Evolutionary conservation across 2,888 invertebrate species (phyloP).

Genomic region (Pseudeuparius sepicola): DNA sequence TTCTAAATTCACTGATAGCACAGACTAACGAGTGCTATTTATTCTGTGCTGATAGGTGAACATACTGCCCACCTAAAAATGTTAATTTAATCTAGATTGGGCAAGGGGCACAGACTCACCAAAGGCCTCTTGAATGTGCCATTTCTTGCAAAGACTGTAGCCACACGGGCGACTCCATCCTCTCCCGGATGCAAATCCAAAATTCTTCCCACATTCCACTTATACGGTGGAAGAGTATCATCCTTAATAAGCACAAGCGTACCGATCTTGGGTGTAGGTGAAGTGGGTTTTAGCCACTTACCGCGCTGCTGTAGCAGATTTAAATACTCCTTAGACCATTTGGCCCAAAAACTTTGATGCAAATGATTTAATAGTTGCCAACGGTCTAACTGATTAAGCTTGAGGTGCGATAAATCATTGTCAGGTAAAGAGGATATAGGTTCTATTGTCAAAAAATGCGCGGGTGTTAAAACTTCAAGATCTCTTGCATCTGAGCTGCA

Average conservation of each 20-base stretch:
- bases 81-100: too few species aligned
- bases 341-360: neutral
- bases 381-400: neutral
- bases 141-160: neutral
- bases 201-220: constrained; percentile 1
- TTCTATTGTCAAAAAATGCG: neutral
- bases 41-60: constrained; percentile 48
- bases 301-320: neutral
- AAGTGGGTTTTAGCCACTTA: neutral
- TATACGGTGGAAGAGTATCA: neutral
- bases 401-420: neutral
- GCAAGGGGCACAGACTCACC: too few species aligned
- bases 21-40: too few species aligned
- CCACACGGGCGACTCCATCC: neutral
- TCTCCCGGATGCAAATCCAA: neutral
- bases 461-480: neutral
- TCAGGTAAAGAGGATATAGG: neutral
- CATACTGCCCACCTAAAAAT: constrained; percentile 46
- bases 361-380: too few species aligned
- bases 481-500: constrained; percentile 7
- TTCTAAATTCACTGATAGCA: too few species aligned
- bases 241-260: neutral
- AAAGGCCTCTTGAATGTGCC: too few species aligned
- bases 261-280: neutral
- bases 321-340: neutral